Conservation (phyloP, 1,140 invertebrate species). For the Phortica variegata region DNA sequence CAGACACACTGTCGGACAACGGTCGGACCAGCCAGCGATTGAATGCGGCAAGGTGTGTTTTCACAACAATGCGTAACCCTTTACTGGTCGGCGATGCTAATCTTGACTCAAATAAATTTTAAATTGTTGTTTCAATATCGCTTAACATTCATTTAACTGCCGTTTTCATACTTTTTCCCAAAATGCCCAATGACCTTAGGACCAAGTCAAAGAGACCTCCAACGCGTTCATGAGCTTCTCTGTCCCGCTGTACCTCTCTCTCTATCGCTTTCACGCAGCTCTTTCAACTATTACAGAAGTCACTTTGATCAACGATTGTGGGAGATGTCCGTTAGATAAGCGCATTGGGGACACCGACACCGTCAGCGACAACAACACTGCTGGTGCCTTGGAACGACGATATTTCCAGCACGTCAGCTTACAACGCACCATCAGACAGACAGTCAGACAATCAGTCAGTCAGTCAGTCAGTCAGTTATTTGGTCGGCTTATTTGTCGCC, state of each 20-base stretch:
- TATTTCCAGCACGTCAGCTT: constrained; percentile 30
- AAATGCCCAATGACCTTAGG: constrained; percentile 8
- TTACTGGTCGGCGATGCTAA: constrained; percentile 31
- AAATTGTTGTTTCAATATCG: constrained; percentile 44
- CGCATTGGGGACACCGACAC: constrained; percentile 21
- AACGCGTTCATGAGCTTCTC: constrained; percentile 2
- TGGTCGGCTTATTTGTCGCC: too few species aligned
- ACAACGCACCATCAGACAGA: too few species aligned
- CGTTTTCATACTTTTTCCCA: constrained; percentile 15
- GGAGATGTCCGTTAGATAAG: constrained; percentile 37
- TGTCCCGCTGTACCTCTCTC: too few species aligned
- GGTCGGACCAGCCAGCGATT: too few species aligned
- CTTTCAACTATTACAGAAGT: constrained; percentile 31
- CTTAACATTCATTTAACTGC: constrained; percentile 46
- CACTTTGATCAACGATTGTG: constrained; percentile 28
- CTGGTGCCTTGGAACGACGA: constrained; percentile 23
- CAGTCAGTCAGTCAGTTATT: too few species aligned
- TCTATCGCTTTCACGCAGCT: too few species aligned
- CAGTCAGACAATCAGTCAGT: too few species aligned
- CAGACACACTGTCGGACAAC: too few species aligned
- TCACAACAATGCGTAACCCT: constrained; percentile 38
- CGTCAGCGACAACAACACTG: neutral
- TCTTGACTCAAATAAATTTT: constrained; percentile 48
- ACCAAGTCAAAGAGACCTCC: constrained; percentile 13
- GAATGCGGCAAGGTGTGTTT: constrained; percentile 23